A percentile compares a stretch with the other conserved stretches of the same genome.
phyloP scores from a whole-genome alignment of 2,888 invertebrate genomes.

The Papilio elwesi region DNA sequence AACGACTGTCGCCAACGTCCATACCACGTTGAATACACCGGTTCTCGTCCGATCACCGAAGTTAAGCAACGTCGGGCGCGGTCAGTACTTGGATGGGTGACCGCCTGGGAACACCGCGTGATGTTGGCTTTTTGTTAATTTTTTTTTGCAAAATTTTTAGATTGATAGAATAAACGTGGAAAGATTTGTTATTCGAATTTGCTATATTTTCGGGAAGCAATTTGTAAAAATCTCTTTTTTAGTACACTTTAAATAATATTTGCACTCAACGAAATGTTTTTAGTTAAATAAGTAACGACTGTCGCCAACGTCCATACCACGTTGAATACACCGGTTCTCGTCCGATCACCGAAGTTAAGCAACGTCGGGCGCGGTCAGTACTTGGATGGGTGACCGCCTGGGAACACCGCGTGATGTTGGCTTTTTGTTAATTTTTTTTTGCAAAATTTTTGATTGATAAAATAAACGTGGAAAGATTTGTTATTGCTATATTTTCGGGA shows the following conservation, averaged over 20 bases:
- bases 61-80: conserved; percentile 42
- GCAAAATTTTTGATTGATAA: too few relatives aligned
- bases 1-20: conserved; percentile 64
- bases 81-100: conserved; percentile 50
- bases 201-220: too few relatives aligned
- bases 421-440: conserved; percentile 41
- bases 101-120: conserved; percentile 57
- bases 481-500: too few relatives aligned
- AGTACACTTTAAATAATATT: too few relatives aligned
- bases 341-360: conserved; percentile 70
- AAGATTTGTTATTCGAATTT: too few relatives aligned
- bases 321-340: conserved; percentile 78
- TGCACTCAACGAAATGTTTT: too few relatives aligned
- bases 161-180: too few relatives aligned
- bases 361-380: conserved; percentile 42
- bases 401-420: conserved; percentile 56
- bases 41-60: conserved; percentile 79
- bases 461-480: too few relatives aligned
- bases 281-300: too few relatives aligned
- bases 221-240: too few relatives aligned
- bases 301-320: conserved; percentile 69
- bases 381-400: conserved; percentile 55
- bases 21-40: conserved; percentile 76
- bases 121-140: conserved; percentile 48
- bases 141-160: too few relatives aligned